phyloP scores from a whole-genome alignment of 2,888 invertebrate genomes.

The Horisme vitalbata region DNA sequence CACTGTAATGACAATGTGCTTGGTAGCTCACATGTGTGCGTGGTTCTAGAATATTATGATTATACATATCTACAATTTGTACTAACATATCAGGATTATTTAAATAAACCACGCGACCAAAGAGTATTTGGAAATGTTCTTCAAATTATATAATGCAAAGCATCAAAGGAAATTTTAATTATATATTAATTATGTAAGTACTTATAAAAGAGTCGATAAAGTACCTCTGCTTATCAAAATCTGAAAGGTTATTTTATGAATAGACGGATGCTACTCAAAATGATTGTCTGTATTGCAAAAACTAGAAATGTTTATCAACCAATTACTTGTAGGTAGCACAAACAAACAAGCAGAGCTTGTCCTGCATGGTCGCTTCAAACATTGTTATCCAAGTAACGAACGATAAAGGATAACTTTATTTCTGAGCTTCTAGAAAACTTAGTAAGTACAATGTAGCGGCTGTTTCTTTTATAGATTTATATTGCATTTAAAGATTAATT shows the following conservation, averaged over 20 bases:
- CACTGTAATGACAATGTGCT: slow-evolving; percentile 49
- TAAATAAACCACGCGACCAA: slow-evolving; percentile 29
- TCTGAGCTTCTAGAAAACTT: slow-evolving; percentile 22
- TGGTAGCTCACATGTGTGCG: slow-evolving; percentile 42
- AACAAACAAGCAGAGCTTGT: too few relatives aligned
- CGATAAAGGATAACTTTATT: slow-evolving; percentile 1
- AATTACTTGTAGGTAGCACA: too few relatives aligned
- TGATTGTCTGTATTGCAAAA: too few relatives aligned
- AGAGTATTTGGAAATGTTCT: slow-evolving; percentile 10
- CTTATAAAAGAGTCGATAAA: too few relatives aligned
- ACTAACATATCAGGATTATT: slow-evolving; percentile 24
- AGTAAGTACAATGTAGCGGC: slow-evolving; percentile 26
- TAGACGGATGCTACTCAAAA: too few relatives aligned
- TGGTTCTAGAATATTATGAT: slow-evolving; percentile 18
- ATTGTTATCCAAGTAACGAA: too few relatives aligned
- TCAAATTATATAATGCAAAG: slow-evolving; percentile 24
- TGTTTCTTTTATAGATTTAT: slow-evolving; percentile 24
- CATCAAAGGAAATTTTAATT: slow-evolving; percentile 17
- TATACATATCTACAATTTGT: slow-evolving; percentile 3
- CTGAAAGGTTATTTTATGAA: too few relatives aligned
- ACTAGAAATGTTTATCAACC: too few relatives aligned
- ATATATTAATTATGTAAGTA: background rate
- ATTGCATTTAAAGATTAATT: background rate
- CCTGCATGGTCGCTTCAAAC: background rate
- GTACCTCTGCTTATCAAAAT: too few relatives aligned